phyloP scores from a whole-genome alignment of 2,888 invertebrate genomes.

The Geotrupes spiniger region DNA sequence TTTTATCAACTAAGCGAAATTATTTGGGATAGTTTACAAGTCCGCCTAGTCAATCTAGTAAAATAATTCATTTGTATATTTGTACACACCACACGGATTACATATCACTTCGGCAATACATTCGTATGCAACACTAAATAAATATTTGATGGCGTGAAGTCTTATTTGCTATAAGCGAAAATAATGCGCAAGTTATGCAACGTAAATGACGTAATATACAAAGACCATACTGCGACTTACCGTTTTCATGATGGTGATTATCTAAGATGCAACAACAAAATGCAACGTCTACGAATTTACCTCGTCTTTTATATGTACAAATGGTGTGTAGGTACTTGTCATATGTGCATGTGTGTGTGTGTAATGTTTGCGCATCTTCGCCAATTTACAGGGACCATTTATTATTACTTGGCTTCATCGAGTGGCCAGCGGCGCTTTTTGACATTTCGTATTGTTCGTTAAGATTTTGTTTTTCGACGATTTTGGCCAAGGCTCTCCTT shows the following conservation, averaged over 20 bases:
- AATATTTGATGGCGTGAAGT: constrained; percentile 9
- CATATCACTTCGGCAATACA: no score
- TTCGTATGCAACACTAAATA: constrained; percentile 14
- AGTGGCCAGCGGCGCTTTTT: constrained; percentile 17
- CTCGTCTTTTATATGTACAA: constrained; percentile 22
- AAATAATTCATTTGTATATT: no score
- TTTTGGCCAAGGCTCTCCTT: constrained; percentile 17
- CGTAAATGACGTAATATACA: constrained; percentile 9
- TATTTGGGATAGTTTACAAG: no score
- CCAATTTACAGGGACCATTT: constrained; percentile 24
- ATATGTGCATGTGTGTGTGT: constrained; percentile 1
- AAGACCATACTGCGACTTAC: constrained; percentile 15
- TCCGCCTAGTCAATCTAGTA: no score
- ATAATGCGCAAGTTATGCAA: neutral
- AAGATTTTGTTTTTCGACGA: constrained; percentile 13
- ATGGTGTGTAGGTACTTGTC: constrained; percentile 10
- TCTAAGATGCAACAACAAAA: constrained; percentile 22
- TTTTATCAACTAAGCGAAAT: no score
- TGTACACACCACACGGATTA: no score
- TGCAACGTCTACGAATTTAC: constrained; percentile 13
- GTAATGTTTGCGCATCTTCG: constrained; percentile 21
- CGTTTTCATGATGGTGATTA: constrained; percentile 24
- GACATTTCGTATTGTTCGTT: constrained; percentile 21
- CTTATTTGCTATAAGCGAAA: neutral
- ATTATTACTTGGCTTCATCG: constrained; percentile 15